Percentiles rank a stretch among this genome's conserved stretches.
Evolutionary conservation across 2,888 invertebrate genomes (phyloP).

Genomic region (Macrosiphum euphorbiae): DNA sequence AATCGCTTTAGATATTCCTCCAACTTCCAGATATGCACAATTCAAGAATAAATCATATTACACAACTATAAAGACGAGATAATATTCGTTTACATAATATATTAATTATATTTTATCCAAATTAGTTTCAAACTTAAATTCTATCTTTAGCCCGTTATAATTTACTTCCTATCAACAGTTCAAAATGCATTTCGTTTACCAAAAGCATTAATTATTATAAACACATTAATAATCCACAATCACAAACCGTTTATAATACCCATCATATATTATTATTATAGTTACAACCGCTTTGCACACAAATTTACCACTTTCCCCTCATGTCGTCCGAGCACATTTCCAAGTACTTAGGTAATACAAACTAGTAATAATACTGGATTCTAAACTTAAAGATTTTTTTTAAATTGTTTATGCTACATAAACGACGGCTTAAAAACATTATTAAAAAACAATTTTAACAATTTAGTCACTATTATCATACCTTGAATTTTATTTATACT

Average conservation of each 20-base stretch:
- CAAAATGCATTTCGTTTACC: neutral
- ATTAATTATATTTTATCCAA: neutral
- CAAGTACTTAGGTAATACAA: neutral
- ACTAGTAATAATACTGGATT: neutral
- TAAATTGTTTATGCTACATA: neutral
- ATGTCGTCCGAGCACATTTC: neutral
- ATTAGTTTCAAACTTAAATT: neutral
- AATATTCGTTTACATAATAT: neutral
- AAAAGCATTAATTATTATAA: neutral
- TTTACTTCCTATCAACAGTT: neutral
- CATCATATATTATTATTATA: neutral
- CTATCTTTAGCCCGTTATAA: neutral
- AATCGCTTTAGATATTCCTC: neutral
- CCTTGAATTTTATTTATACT: neutral
- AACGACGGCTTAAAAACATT: neutral
- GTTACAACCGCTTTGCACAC: neutral
- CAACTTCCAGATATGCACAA: neutral
- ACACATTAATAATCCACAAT: neutral
- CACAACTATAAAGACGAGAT: neutral
- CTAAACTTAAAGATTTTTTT: neutral
- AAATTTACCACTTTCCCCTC: neutral
- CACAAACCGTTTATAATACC: neutral
- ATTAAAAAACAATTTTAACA: neutral
- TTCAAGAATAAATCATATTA: neutral
- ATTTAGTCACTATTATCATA: neutral